Evolutionary conservation across 2,113 vertebrate genomes (phyloP).

Genomic region (Mus spicilegus): DNA sequence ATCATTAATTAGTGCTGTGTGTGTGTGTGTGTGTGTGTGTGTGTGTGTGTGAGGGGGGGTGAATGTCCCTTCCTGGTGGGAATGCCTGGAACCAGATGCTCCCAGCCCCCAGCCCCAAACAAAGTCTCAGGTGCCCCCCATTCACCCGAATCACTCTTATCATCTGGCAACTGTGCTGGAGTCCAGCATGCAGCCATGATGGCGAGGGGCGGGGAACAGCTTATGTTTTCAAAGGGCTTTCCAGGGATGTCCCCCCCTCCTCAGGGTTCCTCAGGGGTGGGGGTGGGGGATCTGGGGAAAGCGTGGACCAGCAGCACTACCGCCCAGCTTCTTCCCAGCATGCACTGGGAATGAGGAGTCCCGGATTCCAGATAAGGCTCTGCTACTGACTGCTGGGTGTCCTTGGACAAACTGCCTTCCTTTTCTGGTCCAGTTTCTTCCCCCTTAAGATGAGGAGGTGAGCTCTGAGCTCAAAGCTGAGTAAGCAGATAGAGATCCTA

Average conservation of each 20-base stretch:
- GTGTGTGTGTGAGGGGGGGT: too few species aligned
- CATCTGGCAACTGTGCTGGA: too few species aligned
- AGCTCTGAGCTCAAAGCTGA: background rate
- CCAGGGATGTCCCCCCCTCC: background rate
- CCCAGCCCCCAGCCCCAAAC: background rate
- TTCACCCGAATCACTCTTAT: background rate
- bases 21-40: too few species aligned
- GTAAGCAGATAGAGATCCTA: background rate
- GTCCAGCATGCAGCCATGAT: background rate
- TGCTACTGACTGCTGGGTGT: background rate
- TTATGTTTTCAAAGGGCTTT: background rate
- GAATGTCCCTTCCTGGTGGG: background rate
- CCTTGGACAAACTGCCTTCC: background rate
- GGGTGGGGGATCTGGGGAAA: background rate
- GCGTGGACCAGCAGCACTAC: too few species aligned
- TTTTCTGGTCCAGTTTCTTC: constrained; percentile 53
- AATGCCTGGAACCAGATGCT: background rate
- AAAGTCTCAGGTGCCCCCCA: background rate
- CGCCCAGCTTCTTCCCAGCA: background rate
- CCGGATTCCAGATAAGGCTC: background rate
- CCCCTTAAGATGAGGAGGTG: background rate
- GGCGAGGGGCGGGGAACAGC: background rate
- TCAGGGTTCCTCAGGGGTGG: too few species aligned
- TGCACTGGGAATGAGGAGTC: background rate
- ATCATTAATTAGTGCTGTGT: accelerated